Evolutionary conservation across 2,113 vertebrate genomes (phyloP).

Genomic region (Channa argus): DNA sequence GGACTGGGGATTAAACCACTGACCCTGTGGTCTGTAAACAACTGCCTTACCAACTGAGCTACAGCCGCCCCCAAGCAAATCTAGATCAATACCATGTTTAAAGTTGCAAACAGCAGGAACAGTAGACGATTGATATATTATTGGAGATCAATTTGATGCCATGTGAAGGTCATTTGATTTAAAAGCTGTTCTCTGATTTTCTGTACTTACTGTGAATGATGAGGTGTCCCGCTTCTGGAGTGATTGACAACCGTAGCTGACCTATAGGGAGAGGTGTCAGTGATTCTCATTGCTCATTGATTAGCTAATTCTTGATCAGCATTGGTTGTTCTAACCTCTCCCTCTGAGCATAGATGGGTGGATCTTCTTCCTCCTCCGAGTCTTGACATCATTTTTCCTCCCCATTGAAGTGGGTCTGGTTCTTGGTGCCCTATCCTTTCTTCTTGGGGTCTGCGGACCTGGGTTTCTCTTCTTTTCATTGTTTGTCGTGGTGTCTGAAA

Average conservation of each 20-base stretch:
- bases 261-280: constrained; percentile 22
- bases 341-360: constrained; percentile 32
- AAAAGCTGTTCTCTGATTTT: constrained; percentile 5
- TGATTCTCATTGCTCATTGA: neutral
- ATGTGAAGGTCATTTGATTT: neutral
- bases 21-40: too few species aligned
- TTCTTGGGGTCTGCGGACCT: neutral
- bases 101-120: too few species aligned
- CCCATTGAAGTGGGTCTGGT: neutral
- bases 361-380: constrained; percentile 45
- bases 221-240: constrained; percentile 14
- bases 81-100: too few species aligned
- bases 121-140: too few species aligned
- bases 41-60: too few species aligned
- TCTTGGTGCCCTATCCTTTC: neutral
- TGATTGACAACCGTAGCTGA: constrained; percentile 46
- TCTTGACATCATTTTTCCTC: neutral
- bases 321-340: constrained; percentile 19
- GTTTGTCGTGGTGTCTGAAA: neutral
- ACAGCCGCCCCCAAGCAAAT: too few species aligned
- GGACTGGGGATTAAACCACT: too few species aligned
- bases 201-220: constrained; percentile 40
- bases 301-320: neutral
- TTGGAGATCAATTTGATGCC: too few species aligned
- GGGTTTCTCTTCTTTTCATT: neutral